phyloP scores from a whole-genome alignment of 1,140 invertebrate genomes.

The Plectrocnemia conspersa region DNA sequence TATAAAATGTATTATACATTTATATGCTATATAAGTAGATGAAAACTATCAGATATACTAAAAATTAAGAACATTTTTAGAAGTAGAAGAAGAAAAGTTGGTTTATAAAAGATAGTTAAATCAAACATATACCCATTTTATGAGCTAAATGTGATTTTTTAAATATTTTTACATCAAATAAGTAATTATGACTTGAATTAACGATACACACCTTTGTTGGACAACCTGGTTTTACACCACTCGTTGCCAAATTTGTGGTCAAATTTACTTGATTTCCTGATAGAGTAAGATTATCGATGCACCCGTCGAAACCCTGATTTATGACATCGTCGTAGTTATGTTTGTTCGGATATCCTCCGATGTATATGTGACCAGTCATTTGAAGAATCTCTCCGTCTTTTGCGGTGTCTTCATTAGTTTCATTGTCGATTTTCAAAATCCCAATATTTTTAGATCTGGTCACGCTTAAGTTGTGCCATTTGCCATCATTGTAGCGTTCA shows the following conservation, averaged over 20 bases:
- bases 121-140: not conserved
- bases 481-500: conserved; percentile 72
- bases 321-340: conserved; percentile 63
- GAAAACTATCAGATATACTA: too few relatives aligned
- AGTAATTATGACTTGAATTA: too few relatives aligned
- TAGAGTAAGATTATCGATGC: conserved; percentile 80
- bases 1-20: conserved; percentile 36
- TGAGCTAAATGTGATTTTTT: not conserved
- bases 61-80: too few relatives aligned
- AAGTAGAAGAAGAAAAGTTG: too few relatives aligned
- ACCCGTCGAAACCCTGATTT: conserved; percentile 84
- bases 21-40: not conserved
- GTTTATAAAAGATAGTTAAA: not conserved
- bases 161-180: too few relatives aligned
- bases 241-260: conserved; percentile 68
- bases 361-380: conserved; percentile 68
- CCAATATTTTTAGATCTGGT: conserved; percentile 61
- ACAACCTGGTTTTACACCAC: conserved; percentile 80
- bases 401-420: conserved; percentile 43
- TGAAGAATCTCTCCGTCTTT: conserved; percentile 49
- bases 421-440: conserved; percentile 65
- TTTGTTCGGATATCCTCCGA: conserved; percentile 80
- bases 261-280: conserved; percentile 71
- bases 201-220: conserved; percentile 62
- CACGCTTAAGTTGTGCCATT: conserved; percentile 76